These are phyloP conservation scores for Pachypeltis micranthus DNA, from an alignment of 1,140 invertebrate species.

Conservation along the genomic window DNA sequence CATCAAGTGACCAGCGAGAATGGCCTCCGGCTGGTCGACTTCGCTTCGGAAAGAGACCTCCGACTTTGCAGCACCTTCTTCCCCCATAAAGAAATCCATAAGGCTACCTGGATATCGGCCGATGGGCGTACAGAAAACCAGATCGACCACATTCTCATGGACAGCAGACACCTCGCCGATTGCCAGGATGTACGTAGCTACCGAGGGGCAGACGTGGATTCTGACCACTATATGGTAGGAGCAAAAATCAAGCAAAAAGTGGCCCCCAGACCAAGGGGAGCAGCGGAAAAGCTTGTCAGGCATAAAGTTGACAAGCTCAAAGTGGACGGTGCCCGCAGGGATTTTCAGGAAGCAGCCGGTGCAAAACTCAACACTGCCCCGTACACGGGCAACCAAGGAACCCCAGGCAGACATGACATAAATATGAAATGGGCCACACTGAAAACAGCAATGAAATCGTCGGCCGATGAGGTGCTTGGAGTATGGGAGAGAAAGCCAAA, in stretches of 20 bases:
- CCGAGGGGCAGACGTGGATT: constrained; percentile 22
- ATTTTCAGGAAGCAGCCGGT: not conserved
- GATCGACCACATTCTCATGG: constrained; percentile 25
- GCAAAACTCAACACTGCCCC: not conserved
- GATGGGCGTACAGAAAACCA: constrained; percentile 21
- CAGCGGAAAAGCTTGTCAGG: not conserved
- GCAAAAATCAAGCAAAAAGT: constrained; percentile 13
- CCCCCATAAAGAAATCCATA: constrained; percentile 24
- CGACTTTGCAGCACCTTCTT: constrained; percentile 23
- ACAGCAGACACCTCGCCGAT: constrained; percentile 5
- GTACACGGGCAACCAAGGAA: not conserved
- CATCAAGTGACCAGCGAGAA: constrained; percentile 25
- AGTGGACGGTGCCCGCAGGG: not conserved
- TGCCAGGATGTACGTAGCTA: constrained; percentile 15
- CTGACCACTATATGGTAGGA: constrained; percentile 21
- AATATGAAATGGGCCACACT: constrained; percentile 7
- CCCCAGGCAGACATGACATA: not conserved
- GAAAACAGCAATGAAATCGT: not conserved
- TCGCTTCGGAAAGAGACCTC: constrained; percentile 23
- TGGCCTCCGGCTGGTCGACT: constrained; percentile 21
- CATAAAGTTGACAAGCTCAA: constrained; percentile 1
- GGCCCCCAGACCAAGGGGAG: not conserved
- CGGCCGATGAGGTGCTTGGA: not conserved
- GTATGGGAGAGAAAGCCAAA: constrained; percentile 11
- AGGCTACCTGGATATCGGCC: constrained; percentile 20